Evolutionary conservation across 2,113 vertebrate species (phyloP), one percentile per base, ranked within the genome.

Genomic region (Sebastes schlegelii): DNA sequence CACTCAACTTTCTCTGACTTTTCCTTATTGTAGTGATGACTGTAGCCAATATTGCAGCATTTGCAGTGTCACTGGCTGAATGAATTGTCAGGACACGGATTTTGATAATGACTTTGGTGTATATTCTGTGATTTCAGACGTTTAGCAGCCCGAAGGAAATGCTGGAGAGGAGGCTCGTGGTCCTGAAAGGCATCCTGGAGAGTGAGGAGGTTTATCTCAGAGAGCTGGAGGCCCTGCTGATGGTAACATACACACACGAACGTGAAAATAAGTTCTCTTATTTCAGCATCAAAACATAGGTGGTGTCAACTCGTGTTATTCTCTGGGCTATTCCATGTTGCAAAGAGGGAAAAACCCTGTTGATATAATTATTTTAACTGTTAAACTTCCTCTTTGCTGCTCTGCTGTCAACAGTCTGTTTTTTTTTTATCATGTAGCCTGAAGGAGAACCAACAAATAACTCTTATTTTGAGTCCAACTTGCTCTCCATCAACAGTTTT

Each of bases 221-320:
- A 12, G 94, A 96, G 89, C 91, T 96, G 84, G 95, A 96, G 73
- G 69, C 93, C 6, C 87, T 96, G 85, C 88, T 96, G 12, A 95
- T 71, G 92, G 95, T 96, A 91, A 80, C 6, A 49, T 0, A 43
- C 19, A 73, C 52, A 16, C 68, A 73, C 3, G 7, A 0, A 79
- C 26, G 40, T 19, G 1, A 23, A 52, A 52, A 46, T 4, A 26
- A 17, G 0, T 23, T n/a, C 4, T 46, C 63, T 73, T 7, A 34
- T 45, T 10, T 26, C n/a, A 34, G 43, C 48, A 55, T 66, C 2
- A 8, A 21, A 51, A 54, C 21, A 3, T 4, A 13, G 8, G 8
- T 34, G 34, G 34, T 34, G 34, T 34, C 7, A 49, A 6, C 13
- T 65, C 2, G 10, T 12, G 17, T n/a, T 69, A 1, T 52, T 74